Evolutionary conservation across 2,797 vertebrate genomes (phyloP).

Genomic region (Manis pentadactyla): DNA sequence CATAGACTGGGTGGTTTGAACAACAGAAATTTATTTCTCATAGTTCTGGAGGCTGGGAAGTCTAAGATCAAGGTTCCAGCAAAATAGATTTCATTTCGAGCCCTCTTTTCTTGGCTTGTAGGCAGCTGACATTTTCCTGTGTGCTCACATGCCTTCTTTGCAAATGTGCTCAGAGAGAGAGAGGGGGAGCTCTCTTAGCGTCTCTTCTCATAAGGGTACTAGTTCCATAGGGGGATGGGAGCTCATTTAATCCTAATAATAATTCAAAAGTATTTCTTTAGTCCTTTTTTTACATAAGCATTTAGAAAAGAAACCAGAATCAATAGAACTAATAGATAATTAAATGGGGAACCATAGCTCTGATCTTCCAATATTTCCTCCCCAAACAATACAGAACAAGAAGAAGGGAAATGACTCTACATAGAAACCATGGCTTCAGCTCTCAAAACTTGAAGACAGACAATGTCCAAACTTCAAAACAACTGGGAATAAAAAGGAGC

Average conservation of each 20-base stretch:
- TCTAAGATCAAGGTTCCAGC: background rate
- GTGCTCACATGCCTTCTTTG: background rate
- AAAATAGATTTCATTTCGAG: background rate
- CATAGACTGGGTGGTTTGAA: background rate
- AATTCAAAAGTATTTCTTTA: background rate
- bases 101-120: background rate
- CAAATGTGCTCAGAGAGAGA: background rate
- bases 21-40: too few relatives aligned
- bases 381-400: background rate
- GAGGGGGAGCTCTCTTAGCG: background rate
- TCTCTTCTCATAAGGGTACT: background rate
- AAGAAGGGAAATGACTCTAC: background rate
- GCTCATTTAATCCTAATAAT: background rate
- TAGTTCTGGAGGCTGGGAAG: background rate
- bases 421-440: background rate
- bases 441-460: background rate
- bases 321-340: background rate
- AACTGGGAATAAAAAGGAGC: background rate
- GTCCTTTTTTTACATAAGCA: background rate
- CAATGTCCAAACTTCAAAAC: background rate
- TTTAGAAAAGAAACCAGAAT: slow-evolving; percentile 10
- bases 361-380: background rate
- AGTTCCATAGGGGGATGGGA: background rate
- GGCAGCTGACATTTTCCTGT: background rate
- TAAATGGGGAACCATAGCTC: background rate